Conservation (phyloP, 2,888 invertebrate genomes). For the Torymus auratus region DNA sequence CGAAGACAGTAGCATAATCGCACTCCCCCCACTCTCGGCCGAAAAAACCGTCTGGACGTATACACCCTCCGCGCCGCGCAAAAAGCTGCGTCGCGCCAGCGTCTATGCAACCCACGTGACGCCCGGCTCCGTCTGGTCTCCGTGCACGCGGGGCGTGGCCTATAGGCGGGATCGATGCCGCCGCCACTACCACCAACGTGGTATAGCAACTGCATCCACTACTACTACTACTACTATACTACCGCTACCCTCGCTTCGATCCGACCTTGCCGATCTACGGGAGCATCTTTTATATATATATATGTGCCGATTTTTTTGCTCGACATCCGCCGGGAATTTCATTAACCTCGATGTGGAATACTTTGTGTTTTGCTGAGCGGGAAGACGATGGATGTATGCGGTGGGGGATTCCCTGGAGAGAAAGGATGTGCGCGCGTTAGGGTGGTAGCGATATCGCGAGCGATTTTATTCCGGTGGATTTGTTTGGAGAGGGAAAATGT, state of each 20-base stretch:
- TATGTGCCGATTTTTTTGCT: not conserved
- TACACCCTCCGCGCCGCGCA: not conserved
- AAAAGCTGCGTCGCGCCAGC: not conserved
- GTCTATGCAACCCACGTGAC: not conserved
- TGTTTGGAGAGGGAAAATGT: not conserved
- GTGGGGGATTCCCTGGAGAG: no score
- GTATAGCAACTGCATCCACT: no score
- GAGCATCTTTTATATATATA: not conserved
- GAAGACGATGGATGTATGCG: no score
- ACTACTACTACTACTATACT: no score
- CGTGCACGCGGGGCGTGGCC: slow-evolving; percentile 49
- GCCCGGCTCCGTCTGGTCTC: slow-evolving; percentile 33
- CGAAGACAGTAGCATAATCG: no score
- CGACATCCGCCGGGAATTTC: slow-evolving; percentile 9
- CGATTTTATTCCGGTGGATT: not conserved
- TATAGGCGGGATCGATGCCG: slow-evolving; percentile 44
- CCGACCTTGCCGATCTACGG: not conserved
- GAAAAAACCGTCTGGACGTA: no score
- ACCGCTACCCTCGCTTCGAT: not conserved
- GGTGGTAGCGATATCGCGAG: not conserved
- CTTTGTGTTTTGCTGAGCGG: not conserved
- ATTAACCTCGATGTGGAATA: slow-evolving; percentile 35
- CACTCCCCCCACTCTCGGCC: no score
- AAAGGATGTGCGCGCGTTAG: no score
- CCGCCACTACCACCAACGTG: no score